phyloP scores from a whole-genome alignment of 2,888 invertebrate species.

The Nomada hirtipes region DNA sequence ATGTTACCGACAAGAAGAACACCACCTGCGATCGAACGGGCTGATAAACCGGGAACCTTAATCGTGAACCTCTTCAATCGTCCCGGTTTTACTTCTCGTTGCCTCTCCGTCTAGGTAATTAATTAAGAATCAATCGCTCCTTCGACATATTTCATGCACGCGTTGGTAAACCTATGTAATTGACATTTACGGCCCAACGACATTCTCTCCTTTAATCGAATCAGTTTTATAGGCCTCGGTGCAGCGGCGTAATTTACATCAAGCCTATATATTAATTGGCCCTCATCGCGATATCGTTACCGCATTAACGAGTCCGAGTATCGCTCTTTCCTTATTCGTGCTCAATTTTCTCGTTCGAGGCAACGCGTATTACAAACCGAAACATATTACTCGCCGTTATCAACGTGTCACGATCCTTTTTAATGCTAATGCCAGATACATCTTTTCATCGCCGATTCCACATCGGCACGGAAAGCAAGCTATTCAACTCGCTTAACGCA shows the following conservation, averaged over 20 bases:
- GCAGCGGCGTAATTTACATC: not conserved
- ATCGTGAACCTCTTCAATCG: constrained; percentile 23
- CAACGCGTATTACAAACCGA: too few relatives aligned
- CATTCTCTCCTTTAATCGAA: not conserved
- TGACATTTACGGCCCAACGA: too few relatives aligned
- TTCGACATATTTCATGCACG: too few relatives aligned
- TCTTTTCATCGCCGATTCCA: not conserved
- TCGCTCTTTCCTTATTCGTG: too few relatives aligned
- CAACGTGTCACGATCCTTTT: too few relatives aligned
- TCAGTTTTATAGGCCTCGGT: not conserved
- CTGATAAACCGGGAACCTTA: constrained; percentile 40
- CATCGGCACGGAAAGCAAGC: not conserved
- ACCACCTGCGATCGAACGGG: constrained; percentile 44
- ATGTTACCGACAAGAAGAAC: constrained; percentile 50
- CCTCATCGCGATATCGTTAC: not conserved
- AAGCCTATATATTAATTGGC: not conserved
- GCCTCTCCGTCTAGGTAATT: not conserved
- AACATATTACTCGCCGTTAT: too few relatives aligned
- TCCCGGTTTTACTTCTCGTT: not conserved
- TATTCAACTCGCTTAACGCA: too few relatives aligned
- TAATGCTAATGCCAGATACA: not conserved
- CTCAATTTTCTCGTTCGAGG: too few relatives aligned
- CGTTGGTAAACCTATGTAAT: too few relatives aligned
- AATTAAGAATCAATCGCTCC: constrained; percentile 27
- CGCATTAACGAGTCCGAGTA: too few relatives aligned